Conservation (phyloP, 2,113 vertebrate genomes). For the Rhipidura dahli region DNA sequence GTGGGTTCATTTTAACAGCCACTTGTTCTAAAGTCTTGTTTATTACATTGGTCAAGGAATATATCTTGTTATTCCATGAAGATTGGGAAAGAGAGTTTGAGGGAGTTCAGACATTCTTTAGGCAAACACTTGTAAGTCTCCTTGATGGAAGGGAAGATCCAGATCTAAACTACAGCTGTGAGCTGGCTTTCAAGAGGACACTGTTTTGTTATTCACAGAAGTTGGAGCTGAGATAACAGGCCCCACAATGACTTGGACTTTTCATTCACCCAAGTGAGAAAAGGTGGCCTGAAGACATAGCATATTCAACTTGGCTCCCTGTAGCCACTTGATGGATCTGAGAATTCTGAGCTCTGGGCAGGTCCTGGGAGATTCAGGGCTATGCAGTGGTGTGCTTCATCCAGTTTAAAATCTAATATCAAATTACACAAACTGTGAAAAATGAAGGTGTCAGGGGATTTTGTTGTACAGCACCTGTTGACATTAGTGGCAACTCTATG, state of each 20-base stretch:
- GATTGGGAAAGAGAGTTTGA: background rate
- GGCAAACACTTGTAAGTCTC: accelerated
- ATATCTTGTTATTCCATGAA: background rate
- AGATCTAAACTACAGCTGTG: background rate
- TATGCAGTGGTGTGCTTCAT: background rate
- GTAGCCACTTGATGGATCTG: background rate
- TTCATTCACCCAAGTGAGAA: background rate
- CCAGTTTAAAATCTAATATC: background rate
- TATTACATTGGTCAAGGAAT: background rate
- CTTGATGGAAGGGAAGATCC: background rate
- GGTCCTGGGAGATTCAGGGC: background rate
- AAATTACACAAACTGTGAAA: background rate
- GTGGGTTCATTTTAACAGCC: background rate
- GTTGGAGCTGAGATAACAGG: background rate
- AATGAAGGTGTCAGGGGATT: accelerated
- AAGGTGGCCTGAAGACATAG: background rate
- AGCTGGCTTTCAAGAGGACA: accelerated
- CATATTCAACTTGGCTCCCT: background rate
- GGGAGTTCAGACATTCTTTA: background rate
- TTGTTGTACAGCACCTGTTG: background rate
- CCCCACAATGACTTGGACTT: background rate
- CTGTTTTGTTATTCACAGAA: background rate
- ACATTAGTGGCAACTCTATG: background rate
- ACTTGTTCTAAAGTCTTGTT: background rate
- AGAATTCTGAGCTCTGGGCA: background rate